A percentile compares a stretch with the other conserved stretches of the same genome.
phyloP scores from a whole-genome alignment of 2,797 vertebrate species.

The Gastrophryne carolinensis region DNA sequence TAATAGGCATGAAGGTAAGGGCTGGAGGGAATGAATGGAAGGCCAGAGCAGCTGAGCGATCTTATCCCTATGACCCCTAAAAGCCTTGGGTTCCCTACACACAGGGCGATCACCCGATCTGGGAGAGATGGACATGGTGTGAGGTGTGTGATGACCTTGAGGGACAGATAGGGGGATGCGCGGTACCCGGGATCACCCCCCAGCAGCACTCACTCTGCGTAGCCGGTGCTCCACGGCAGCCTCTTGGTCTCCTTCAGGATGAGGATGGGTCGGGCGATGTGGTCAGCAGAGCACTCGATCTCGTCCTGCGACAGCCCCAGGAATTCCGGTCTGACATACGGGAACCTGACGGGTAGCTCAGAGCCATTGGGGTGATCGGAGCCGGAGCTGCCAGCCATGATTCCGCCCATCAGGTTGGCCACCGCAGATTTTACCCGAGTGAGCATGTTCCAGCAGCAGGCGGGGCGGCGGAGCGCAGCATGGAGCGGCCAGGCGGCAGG shows the following conservation, averaged over 20 bases:
- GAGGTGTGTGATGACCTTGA: too few relatives aligned
- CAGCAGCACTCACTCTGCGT: conserved; percentile 88
- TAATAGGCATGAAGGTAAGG: too few relatives aligned
- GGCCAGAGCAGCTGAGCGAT: too few relatives aligned
- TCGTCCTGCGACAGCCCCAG: conserved; percentile 88
- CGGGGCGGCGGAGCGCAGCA: conserved; percentile 42
- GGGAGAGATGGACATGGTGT: too few relatives aligned
- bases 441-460: conserved; percentile 78
- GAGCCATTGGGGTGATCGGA: conserved; percentile 75
- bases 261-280: conserved; percentile 88
- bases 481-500: conserved; percentile 5
- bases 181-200: too few relatives aligned
- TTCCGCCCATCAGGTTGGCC: conserved; percentile 89
- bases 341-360: conserved; percentile 82
- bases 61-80: too few relatives aligned
- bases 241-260: conserved; percentile 84
- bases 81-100: too few relatives aligned
- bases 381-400: conserved; percentile 82
- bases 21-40: too few relatives aligned
- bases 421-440: conserved; percentile 91
- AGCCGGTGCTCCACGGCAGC: conserved; percentile 91
- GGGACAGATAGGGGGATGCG: neutral
- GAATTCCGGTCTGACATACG: conserved; percentile 89
- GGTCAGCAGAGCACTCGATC: conserved; percentile 90
- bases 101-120: neutral